Evolutionary conservation across 2,797 vertebrate genomes (phyloP).

Genomic region (Anableps anableps): DNA sequence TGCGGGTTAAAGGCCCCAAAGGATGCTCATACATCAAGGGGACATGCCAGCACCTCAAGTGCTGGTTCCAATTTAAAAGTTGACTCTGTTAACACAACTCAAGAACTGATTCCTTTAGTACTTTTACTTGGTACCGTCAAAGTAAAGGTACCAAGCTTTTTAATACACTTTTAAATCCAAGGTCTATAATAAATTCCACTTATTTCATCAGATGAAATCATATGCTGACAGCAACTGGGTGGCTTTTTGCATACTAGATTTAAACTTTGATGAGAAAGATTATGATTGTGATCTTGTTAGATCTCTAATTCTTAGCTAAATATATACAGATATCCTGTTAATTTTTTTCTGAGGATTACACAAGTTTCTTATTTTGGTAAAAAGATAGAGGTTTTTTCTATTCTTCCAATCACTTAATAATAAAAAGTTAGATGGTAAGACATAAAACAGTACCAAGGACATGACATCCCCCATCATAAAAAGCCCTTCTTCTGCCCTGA

Average conservation of each 20-base stretch:
- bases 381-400: background rate
- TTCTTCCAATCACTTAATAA: background rate
- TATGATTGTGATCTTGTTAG: background rate
- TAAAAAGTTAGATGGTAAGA: background rate
- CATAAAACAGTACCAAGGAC: slow-evolving; percentile 19
- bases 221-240: too few species aligned
- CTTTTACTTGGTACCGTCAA: too few species aligned
- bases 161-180: too few species aligned
- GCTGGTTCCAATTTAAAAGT: background rate
- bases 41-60: background rate
- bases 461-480: slow-evolving; percentile 26
- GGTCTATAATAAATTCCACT: too few species aligned
- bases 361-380: background rate
- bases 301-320: background rate
- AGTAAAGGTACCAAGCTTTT: too few species aligned
- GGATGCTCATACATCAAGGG: background rate
- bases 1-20: background rate
- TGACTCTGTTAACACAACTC: too few species aligned
- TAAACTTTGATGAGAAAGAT: background rate
- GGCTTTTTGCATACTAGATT: too few species aligned
- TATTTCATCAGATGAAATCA: too few species aligned
- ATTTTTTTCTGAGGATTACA: background rate
- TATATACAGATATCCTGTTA: background rate
- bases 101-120: too few species aligned
- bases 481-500: slow-evolving; percentile 30